A percentile compares a stretch with the other conserved stretches of the same genome.
phyloP scores from a whole-genome alignment of 2,888 invertebrate genomes.

The Lasioglossum pauxillum region DNA sequence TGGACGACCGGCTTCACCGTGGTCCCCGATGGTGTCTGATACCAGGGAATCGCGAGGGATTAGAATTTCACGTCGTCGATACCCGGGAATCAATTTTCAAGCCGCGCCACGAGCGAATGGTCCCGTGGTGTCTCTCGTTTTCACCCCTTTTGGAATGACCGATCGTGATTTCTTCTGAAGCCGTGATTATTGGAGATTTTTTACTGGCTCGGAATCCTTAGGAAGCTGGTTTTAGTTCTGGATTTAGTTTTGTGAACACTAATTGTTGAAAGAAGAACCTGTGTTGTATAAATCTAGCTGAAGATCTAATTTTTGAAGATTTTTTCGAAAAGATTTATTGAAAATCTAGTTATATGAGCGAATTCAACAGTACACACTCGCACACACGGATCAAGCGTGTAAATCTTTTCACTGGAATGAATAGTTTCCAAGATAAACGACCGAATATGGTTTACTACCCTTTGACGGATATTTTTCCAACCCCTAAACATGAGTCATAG shows the following conservation, averaged over 20 bases:
- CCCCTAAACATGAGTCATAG: background rate
- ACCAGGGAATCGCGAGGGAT: background rate
- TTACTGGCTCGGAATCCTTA: background rate
- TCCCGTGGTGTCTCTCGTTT: background rate
- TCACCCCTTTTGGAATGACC: background rate
- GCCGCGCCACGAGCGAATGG: background rate
- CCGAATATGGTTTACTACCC: background rate
- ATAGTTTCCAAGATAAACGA: background rate
- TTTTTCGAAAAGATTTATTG: background rate
- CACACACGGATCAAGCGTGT: background rate
- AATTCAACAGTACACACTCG: background rate
- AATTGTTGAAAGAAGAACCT: too few species aligned
- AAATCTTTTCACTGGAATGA: background rate
- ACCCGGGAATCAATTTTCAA: constrained; percentile 27
- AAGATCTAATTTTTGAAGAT: background rate
- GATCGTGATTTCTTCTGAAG: background rate
- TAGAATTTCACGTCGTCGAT: background rate
- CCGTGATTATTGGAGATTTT: background rate
- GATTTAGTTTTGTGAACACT: too few species aligned
- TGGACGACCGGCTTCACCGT: background rate
- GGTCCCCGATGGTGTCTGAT: constrained; percentile 4
- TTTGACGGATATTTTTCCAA: background rate
- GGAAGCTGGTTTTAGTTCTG: too few species aligned
- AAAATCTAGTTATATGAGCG: background rate
- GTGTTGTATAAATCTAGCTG: background rate